Conservation (phyloP, 2,888 invertebrate genomes). For the Chrysolina americana region DNA sequence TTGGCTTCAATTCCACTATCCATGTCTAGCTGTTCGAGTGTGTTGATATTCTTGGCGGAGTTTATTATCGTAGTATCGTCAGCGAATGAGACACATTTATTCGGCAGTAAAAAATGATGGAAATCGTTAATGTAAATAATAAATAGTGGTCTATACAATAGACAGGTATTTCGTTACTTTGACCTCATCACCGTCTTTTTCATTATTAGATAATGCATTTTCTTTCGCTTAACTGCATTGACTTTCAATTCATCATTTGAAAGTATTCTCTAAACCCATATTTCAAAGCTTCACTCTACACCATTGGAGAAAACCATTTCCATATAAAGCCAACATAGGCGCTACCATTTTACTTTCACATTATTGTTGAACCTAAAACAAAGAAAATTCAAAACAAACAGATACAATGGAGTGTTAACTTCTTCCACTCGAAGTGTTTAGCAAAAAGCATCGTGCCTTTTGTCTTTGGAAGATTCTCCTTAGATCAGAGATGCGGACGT, state of each 20-base stretch:
- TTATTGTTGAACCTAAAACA: conserved; percentile 49
- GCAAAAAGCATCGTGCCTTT: conserved; percentile 56
- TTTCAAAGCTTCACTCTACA: neutral
- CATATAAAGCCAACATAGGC: conserved; percentile 13
- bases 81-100: too few relatives aligned
- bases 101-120: too few relatives aligned
- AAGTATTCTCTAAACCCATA: neutral
- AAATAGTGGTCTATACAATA: too few relatives aligned
- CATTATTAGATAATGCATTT: too few relatives aligned
- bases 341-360: conserved; percentile 28
- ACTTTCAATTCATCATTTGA: neutral
- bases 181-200: too few relatives aligned
- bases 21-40: too few relatives aligned
- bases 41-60: too few relatives aligned
- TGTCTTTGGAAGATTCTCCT: conserved; percentile 46
- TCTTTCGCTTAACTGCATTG: too few relatives aligned
- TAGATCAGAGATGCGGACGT: conserved; percentile 38
- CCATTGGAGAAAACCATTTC: conserved; percentile 10
- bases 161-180: too few relatives aligned
- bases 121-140: too few relatives aligned
- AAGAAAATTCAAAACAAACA: conserved; percentile 51
- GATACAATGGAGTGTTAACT: conserved; percentile 64
- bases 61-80: too few relatives aligned
- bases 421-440: conserved; percentile 64
- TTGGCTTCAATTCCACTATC: too few relatives aligned